Conservation (phyloP, 1,140 invertebrate species). For the Trachymyrmex cornetzi region DNA sequence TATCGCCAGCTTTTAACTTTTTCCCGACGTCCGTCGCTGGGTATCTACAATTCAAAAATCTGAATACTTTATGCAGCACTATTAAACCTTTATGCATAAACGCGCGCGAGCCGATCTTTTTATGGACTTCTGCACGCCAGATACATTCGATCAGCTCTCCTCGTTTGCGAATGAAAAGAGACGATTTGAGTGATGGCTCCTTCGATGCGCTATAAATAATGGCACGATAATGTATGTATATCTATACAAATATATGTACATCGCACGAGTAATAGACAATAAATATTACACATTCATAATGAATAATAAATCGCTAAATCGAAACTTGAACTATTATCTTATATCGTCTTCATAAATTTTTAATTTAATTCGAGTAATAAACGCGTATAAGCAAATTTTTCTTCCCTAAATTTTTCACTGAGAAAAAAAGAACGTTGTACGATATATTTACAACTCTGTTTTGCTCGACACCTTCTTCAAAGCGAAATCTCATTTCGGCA, state of each 20-base stretch:
- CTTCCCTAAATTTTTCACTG: not conserved
- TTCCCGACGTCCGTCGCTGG: not conserved
- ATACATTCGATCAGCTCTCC: not conserved
- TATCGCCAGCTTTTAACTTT: slow-evolving; percentile 48
- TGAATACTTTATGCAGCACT: slow-evolving; percentile 54
- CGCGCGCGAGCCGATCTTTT: slow-evolving; percentile 38
- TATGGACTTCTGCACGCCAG: not conserved
- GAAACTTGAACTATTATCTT: not conserved
- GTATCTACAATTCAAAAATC: slow-evolving; percentile 66
- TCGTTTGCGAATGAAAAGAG: slow-evolving; percentile 6
- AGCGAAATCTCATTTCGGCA: not conserved
- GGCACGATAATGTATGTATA: not conserved
- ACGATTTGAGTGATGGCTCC: not conserved
- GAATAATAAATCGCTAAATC: not conserved
- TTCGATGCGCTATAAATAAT: slow-evolving; percentile 1
- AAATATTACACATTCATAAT: not conserved
- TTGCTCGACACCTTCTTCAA: not conserved
- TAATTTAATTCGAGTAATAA: not conserved
- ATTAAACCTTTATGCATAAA: slow-evolving; percentile 36
- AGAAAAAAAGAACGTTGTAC: not conserved
- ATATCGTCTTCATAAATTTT: not conserved
- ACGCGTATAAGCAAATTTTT: not conserved
- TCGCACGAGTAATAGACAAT: not conserved
- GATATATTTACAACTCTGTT: not conserved
- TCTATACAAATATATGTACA: not conserved